phyloP scores from a whole-genome alignment of 2,888 invertebrate genomes.

The Pollenia amentaria region DNA sequence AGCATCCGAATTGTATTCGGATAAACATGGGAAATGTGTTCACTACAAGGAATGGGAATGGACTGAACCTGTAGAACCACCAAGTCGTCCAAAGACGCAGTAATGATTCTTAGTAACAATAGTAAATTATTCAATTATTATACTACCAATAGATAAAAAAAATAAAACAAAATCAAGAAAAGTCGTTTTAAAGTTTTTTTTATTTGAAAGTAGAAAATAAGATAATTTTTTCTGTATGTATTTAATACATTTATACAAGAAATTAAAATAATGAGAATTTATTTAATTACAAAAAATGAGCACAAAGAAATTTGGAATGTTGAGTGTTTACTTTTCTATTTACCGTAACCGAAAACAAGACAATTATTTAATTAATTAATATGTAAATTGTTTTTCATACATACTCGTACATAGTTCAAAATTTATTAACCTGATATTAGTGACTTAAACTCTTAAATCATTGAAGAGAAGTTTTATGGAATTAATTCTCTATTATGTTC shows the following conservation, averaged over 20 bases:
- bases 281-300: constrained; percentile 44
- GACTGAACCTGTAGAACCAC: constrained; percentile 81
- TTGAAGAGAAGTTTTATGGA: constrained; percentile 2
- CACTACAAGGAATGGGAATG: constrained; percentile 81
- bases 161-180: constrained; percentile 17
- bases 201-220: constrained; percentile 68
- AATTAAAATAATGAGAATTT: constrained; percentile 35
- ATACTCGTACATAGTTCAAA: constrained; percentile 18
- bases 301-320: constrained; percentile 68
- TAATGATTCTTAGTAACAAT: constrained; percentile 18
- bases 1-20: constrained; percentile 79
- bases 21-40: constrained; percentile 79
- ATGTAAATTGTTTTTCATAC: constrained; percentile 10
- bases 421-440: constrained; percentile 58
- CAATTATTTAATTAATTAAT: constrained; percentile 13
- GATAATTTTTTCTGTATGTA: constrained; percentile 43
- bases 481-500: constrained; percentile 24
- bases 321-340: constrained; percentile 16
- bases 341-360: constrained; percentile 56
- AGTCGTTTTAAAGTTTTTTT: constrained; percentile 50
- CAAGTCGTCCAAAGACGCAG: constrained; percentile 78
- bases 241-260: constrained; percentile 60
- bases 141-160: constrained; percentile 17
- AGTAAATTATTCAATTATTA: constrained; percentile 18
- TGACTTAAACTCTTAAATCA: constrained; percentile 54